Evolutionary conservation across 2,888 invertebrate genomes (phyloP).

Genomic region (Drosophila nr. perissopoda): DNA sequence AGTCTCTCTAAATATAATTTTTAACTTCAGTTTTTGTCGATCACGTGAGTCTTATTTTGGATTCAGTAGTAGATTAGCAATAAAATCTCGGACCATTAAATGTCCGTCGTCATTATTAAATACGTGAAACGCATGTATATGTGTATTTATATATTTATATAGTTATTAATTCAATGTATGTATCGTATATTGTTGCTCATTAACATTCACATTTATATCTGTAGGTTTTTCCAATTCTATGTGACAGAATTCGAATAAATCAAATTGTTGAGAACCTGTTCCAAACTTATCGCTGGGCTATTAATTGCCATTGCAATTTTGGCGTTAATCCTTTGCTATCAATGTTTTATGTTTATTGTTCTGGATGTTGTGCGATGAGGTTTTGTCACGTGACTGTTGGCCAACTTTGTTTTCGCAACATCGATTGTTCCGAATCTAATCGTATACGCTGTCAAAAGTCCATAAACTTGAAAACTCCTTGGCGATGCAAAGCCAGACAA

Average conservation of each 20-base stretch:
- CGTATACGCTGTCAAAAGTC: slow-evolving; percentile 44
- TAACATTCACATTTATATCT: neutral
- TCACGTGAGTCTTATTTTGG: neutral
- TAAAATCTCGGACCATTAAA: neutral
- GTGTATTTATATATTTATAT: neutral
- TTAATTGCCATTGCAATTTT: neutral
- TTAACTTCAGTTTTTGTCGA: neutral
- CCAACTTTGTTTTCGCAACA: slow-evolving; percentile 34
- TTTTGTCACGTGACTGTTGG: slow-evolving; percentile 27
- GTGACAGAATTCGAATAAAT: neutral
- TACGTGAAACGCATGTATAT: slow-evolving; percentile 1
- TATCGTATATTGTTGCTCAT: neutral
- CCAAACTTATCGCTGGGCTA: neutral
- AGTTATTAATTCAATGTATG: neutral
- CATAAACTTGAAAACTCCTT: slow-evolving; percentile 53
- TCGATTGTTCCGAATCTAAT: slow-evolving; percentile 36
- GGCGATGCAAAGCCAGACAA: slow-evolving; percentile 21
- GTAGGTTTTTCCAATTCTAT: neutral
- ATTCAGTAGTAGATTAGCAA: neutral
- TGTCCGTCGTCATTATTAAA: neutral
- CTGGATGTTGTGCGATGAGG: neutral
- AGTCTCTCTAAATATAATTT: slow-evolving; percentile 4
- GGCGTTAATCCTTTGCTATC: neutral
- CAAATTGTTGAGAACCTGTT: neutral
- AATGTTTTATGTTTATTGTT: neutral